Base-by-base conservation (phyloP, 2,797 vertebrate species). In the Alfaro cultratus region DNA sequence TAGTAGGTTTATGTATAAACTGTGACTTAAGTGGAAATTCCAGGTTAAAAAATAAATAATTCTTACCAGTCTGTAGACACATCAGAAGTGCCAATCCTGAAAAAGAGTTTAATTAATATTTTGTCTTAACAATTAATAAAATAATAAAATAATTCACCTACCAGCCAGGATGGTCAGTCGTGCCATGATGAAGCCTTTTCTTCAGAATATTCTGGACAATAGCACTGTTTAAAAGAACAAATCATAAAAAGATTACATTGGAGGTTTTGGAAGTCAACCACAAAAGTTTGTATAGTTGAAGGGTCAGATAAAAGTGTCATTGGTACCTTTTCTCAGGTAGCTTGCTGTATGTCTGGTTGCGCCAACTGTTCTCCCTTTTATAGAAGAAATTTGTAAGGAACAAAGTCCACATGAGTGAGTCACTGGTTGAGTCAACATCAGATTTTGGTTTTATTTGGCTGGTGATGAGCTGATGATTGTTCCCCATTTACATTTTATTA, bases 31-130 rank as follows among this genome's bases (percentile, higher is more conserved):
- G 18, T 64, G n/a, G 3, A 46, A 47, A 45, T 34, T 11, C 12
- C 10, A 62, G n/a, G 18, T 8, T 8, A 2, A 49, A 49, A 29
- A 60, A 18, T 23, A 43, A 31, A 57, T 21, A 31, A 11, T n/a
- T 62, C n/a, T 0, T 76, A 76, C 74, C 74, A 76, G 51, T 62
- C 12, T 76, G 74, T 34, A 76, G 55, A 60, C 74, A 45, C 8
- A 62, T 26, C 55, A 76, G 29, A 62, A 76, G 41, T 62, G 43
- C 21, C 41, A 76, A 21, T 29, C 55, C 74, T 76, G 74, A 46
- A 76, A 76, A 76, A 23, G 4, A 62, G 10, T 21, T 45, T 21
- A 3, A 29, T 60, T 31, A 62, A 21, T 60, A 18, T 31, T 45
- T 5, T 46, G 62, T 45, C 31, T 64, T 16, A n/a, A n/a, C n/a